A percentile compares a stretch with the other conserved stretches of the same genome.
These are phyloP conservation scores for Hippocampus mohnikei DNA, from an alignment of 2,113 vertebrate species.

Conservation along the genomic window DNA sequence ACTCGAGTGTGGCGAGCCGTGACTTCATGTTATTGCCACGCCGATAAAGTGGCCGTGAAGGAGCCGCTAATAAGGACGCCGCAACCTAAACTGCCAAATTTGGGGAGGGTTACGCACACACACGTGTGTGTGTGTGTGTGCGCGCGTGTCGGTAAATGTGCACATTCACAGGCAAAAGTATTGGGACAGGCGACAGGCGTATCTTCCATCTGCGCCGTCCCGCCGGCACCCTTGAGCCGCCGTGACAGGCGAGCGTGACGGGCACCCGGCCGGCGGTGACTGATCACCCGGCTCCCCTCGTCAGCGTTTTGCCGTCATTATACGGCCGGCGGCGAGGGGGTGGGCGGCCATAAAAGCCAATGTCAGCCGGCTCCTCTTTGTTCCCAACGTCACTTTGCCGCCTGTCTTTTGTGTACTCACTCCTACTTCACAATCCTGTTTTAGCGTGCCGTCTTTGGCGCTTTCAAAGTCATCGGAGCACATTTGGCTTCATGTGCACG, in stretches of 20 bases:
- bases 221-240: conserved; percentile 64
- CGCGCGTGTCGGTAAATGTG: too few species aligned
- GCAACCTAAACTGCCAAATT: too few species aligned
- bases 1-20: conserved; percentile 17
- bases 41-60: conserved; percentile 39
- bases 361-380: conserved; percentile 62
- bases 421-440: conserved; percentile 50
- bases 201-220: conserved; percentile 26
- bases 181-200: too few species aligned
- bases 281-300: conserved; percentile 50
- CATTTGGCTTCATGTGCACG: conserved; percentile 15
- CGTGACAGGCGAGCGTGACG: conserved; percentile 47
- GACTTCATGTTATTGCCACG: conserved; percentile 43
- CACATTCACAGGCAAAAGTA: too few species aligned
- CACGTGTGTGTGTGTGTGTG: too few species aligned
- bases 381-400: conserved; percentile 44
- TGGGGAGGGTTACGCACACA: too few species aligned
- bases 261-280: conserved; percentile 46
- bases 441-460: conserved; percentile 37
- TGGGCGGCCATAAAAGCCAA: conserved; percentile 64
- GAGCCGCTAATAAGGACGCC: conserved; percentile 45
- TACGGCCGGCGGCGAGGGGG: conserved; percentile 21
- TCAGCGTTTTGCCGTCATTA: conserved; percentile 68
- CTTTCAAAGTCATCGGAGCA: conserved; percentile 42
- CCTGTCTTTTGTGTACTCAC: conserved; percentile 31